Evolutionary conservation across 2,113 vertebrate genomes (phyloP), one percentile per base, ranked within the genome.

Genomic region (Terrapene triunguis): DNA sequence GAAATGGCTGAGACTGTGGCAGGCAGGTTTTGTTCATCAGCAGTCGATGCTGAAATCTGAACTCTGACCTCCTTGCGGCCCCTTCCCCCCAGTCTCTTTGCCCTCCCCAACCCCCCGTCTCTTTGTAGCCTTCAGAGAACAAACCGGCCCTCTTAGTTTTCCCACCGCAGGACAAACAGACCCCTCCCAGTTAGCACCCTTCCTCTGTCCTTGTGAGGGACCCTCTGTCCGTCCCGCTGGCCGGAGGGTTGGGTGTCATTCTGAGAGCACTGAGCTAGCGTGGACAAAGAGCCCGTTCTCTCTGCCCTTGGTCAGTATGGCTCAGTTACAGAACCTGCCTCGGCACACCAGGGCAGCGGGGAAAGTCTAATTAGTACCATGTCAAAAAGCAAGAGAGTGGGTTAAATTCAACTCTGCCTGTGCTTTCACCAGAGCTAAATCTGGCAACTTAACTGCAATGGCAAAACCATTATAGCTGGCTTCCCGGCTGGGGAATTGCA

Each of bases 211-310:
- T 47, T 59, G 54, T 2, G 0, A 10, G 55, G n/a, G n/a, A n/a
- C n/a, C n/a, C n/a, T n/a, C n/a, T n/a, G n/a, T n/a, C 0, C 1
- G 51, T 11, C 78, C 44, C 0, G 0, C 88, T 48, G 51, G 0
- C 1, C n/a, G 54, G n/a, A 1, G 10, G 5, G 3, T 3, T 2
- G 1, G 8, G 0, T 3, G 21, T 35, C 80, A 51, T 76, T 51
- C 11, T 38, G 35, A 51, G 76, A 50, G 57, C 38, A 14, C 80
- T 85, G 90, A 51, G 78, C 35, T 38, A 74, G 80, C 10, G 0
- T 48, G 21, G 59, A 53, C 65, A 59, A 74, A 16, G 48, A 79
- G 82, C 2, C 0, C 5, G 0, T 79, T 80, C 88, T 38, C 48
- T 44, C 57, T 89, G 88, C 84, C 80, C 72, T 25, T 74, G 48